Evolutionary conservation across 30 jellyfish, hydroid and myxozoan genomes (phyloP), one percentile per base, ranked within the genome.

Genomic region (Cassiopea andromeda): DNA sequence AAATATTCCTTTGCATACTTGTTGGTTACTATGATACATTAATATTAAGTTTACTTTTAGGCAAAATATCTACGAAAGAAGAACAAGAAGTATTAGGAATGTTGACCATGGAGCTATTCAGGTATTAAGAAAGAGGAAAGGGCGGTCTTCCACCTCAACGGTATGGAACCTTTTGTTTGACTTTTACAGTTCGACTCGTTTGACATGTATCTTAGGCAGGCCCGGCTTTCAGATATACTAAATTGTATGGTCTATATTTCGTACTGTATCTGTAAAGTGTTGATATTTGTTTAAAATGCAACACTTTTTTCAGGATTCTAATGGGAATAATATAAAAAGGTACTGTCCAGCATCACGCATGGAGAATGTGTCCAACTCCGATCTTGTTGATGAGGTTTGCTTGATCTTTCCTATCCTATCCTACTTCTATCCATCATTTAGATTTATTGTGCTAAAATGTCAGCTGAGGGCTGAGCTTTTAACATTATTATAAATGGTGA

Each of bases 91-190:
- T 19, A 43, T 50, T 27, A 77, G 50, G 72, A 48, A 48, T 68
- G n/a, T 50, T 7, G 3, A 44, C 86, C 54, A 19, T 77, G 86
- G 73, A 45, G 58, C 48, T 48, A 75, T 45, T 15, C 86, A 48
- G 14, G 54, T 1, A 8, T 43, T 70, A 14, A 75, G 93, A 77
- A 86, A 86, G 66, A 75, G 93, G 79, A 86, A 86, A 86, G 93
- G 93, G 93, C 93, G 93, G 93, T 66, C 93, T 46, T 46, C 89
- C 77, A 60, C 44, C 7, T 69, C 86, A 45, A 44, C 83, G 93
- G 93, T 85, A 74, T 1, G 87, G 59, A 58, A 6, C 79, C 73
- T 47, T 74, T 83, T 83, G 85, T 70, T 83, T 83, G 77, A 85
- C 15, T 69, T 69, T 82, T 64, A 77, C 14, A n/a, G 19, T 17